Evolutionary conservation across 2,113 vertebrate genomes (phyloP), one percentile per base, ranked within the genome.

Genomic region (Cinclus mexicanus): DNA sequence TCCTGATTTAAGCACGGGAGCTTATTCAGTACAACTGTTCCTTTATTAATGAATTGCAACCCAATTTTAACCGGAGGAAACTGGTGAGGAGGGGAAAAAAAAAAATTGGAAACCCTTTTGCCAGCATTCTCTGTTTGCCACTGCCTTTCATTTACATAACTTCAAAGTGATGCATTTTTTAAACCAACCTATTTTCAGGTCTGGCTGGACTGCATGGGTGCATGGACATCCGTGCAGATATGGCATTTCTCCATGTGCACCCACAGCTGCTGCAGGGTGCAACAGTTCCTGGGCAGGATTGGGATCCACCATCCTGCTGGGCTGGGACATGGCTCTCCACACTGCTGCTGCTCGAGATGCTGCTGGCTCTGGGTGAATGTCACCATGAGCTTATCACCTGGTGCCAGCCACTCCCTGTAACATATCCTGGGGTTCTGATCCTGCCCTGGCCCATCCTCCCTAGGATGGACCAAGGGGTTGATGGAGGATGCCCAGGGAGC

Each of bases 31-130:
- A 95, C 96, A 94, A 96, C 92, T 92, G 84, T 96, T 97, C 91
- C 96, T 96, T 96, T 97, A 97, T 96, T 97, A 97, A 97, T 96
- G 93, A 96, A 95, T 95, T 94, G 93, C 92, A 96, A 96, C 92
- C 95, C 91, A 96, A 90, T 94, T 97, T 97, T 97, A 95, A 96
- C 90, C 0, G 3, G 78, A 94, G 90, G 93, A 94, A 96, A 80
- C 94, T 94, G 95, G 92, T 5, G 12, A 96, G 79, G 50, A 90
- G 33, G n/a, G 57, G 82, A 85, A 50, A 35, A 50, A 49, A 70
- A 90, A 76, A 87, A 94, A 82, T 17, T 90, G 69, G 59, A 80
- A 97, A 93, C 78, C 78, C 82, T 89, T 94, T 97, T 89, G 87
- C 95, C 94, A 95, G 84, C 11, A 35, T 71, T 90, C 75, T 95